A percentile compares a stretch with the other conserved stretches of the same genome.
These are phyloP conservation scores for Dascyllus trimaculatus DNA, from an alignment of 2,113 vertebrate species.

Conservation along the genomic window DNA sequence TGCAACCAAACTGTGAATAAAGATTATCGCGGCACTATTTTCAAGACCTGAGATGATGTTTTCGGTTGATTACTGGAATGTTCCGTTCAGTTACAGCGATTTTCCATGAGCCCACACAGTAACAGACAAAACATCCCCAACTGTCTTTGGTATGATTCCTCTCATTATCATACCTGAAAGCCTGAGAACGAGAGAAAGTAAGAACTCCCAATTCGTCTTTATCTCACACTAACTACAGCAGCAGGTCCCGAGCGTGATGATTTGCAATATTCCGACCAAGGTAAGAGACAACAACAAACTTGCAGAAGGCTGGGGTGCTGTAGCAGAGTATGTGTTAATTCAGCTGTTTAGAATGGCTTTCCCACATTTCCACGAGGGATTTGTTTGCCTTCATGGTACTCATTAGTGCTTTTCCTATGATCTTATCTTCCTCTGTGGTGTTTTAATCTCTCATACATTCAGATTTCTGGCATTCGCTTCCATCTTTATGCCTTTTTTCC, in stretches of 20 bases:
- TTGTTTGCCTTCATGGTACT: slow-evolving; percentile 7
- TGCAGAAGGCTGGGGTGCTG: slow-evolving; percentile 8
- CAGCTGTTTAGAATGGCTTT: slow-evolving; percentile 36
- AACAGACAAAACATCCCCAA: slow-evolving; percentile 62
- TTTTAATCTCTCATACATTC: slow-evolving; percentile 3
- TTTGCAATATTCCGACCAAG: slow-evolving; percentile 23
- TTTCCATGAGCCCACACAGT: slow-evolving; percentile 76
- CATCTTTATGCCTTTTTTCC: not conserved
- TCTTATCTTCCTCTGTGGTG: slow-evolving; percentile 27
- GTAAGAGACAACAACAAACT: slow-evolving; percentile 66
- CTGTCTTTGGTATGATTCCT: slow-evolving; percentile 39
- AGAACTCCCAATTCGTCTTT: slow-evolving; percentile 26
- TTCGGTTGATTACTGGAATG: slow-evolving; percentile 52
- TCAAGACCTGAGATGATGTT: slow-evolving; percentile 24
- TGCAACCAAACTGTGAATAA: slow-evolving; percentile 15
- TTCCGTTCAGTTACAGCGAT: slow-evolving; percentile 62
- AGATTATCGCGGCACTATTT: not conserved
- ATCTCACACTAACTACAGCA: slow-evolving; percentile 21
- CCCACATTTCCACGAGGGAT: not conserved
- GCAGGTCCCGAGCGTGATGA: slow-evolving; percentile 42
- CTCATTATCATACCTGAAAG: slow-evolving; percentile 29
- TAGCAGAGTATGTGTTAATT: slow-evolving; percentile 1
- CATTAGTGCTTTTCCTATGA: slow-evolving; percentile 11
- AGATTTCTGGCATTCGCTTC: not conserved
- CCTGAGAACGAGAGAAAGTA: slow-evolving; percentile 12